Conservation (phyloP, 2,888 invertebrate genomes). For the Leptogaster cylindrica region DNA sequence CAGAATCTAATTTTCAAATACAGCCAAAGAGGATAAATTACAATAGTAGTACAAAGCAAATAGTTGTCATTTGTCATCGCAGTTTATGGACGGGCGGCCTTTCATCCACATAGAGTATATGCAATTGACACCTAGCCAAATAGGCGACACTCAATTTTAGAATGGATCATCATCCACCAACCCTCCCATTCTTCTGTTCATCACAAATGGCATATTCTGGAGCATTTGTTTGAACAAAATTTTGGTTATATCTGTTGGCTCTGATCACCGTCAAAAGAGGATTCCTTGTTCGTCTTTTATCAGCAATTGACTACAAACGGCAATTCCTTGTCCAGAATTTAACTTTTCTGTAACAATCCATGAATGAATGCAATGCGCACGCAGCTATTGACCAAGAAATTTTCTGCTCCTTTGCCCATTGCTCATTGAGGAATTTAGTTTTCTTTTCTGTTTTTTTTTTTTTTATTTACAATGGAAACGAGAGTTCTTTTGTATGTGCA, state of each 20-base stretch:
- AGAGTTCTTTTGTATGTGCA: background rate
- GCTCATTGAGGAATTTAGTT: constrained; percentile 21
- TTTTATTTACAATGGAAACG: background rate
- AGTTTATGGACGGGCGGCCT: constrained; percentile 26
- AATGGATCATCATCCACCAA: constrained; percentile 3
- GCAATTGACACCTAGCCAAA: constrained; percentile 39
- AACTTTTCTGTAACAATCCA: constrained; percentile 37
- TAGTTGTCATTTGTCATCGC: constrained; percentile 44
- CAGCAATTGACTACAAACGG: constrained; percentile 2
- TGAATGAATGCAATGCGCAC: constrained; percentile 43
- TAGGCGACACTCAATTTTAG: constrained; percentile 13
- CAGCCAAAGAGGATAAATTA: constrained; percentile 9
- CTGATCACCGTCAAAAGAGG: constrained; percentile 27
- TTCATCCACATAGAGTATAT: constrained; percentile 4
- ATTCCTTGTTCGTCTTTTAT: constrained; percentile 29
- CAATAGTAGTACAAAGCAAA: background rate
- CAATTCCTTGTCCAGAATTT: background rate
- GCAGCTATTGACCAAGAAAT: constrained; percentile 38
- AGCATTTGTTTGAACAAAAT: constrained; percentile 27
- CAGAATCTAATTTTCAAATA: constrained; percentile 26
- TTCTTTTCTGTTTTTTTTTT: background rate
- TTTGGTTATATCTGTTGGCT: constrained; percentile 16
- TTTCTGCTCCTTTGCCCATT: constrained; percentile 40
- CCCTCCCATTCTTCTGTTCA: background rate
- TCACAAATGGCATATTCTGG: background rate